Base-by-base conservation (phyloP, 2,888 invertebrate genomes). In the Lasioglossum pauxillum region DNA sequence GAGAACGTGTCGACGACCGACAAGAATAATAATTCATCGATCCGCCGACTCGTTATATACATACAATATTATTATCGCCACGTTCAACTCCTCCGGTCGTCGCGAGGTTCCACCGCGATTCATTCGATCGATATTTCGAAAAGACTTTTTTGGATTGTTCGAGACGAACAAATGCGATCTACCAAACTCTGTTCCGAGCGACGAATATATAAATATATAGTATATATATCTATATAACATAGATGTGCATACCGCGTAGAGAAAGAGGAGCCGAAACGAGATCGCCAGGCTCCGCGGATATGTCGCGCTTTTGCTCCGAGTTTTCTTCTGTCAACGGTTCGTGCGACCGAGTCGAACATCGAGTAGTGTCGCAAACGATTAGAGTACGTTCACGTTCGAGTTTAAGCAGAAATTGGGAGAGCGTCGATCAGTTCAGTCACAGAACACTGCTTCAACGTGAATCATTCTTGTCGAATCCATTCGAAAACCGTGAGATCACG, bases 251-350 rank as follows among this genome's bases (percentile, higher is more conserved):
- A 53, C 19, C 23, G 53, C 53, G n/a, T 57, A n/a, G 57, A n/a
- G 57, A 57, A 57, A 57, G 57, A 57, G 57, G 57, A 57, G 57
- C n/a, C 64, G 53, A 53, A 79, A 46, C 44, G 80, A 46, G 85
- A 74, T 74, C 67, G 85, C 64, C 78, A 84, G 84, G 78, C 74
- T 69, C 78, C 74, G 77, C 73, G 44, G 67, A 67, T 23, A 16
- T 16, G 67, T 35, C 67, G 67, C 67, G 67, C 35, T 23, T 31
- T 23, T 10, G 67, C 35, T 2, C 46, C 73, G 72, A 81, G 57
- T 83, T 85, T 81, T 80, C 80, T 87, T 83, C 60, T 86, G 80
- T 85, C 83, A 53, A 23, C 79, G 84, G 27, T 60, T 27, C 60
- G 60, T 27, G 89, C 88, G 84, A 49, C 38, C 82, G 78, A 75